Evolutionary conservation across 2,113 vertebrate species (phyloP), one percentile per base, ranked within the genome.

Genomic region (Tupaia tana): DNA sequence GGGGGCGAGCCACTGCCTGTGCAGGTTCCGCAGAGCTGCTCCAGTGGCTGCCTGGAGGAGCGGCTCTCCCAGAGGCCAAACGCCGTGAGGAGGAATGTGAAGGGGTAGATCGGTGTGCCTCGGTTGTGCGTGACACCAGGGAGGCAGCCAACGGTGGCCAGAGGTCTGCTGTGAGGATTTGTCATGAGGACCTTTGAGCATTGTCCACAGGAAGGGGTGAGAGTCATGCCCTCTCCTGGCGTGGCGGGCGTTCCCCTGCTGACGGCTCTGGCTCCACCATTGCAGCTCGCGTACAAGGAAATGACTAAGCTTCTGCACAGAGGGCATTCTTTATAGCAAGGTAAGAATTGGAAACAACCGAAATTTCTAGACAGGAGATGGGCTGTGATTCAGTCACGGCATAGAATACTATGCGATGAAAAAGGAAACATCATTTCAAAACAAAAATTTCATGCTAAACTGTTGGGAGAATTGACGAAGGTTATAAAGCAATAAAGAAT

Each of bases 311-410:
- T 6, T 81, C 31, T 43, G 27, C 61, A 43, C 43, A 66, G 61
- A 94, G 88, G 84, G 86, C 94, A 64, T 69, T 64, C 75, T 84
- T 82, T 86, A 73, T 90, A 82, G 78, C n/a, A 74, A 83, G 69
- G 9, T 89, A 43, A 90, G 84, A 93, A 87, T 14, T 88, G 96
- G 97, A 96, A 97, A 97, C 90, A 97, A 97, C 96, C 96, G 96
- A 97, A 95, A 74, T 95, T 97, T 95, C 94, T 94, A 95, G 14
- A 54, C 75, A 24, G 52, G 73, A 88, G 91, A 69, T 18, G 29
- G 74, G 63, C 80, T 95, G 3, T n/a, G 97, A 97, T 95, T 97
- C 95, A 96, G 74, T 94, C 56, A 24, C n/a, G 52, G 78, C 70
- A 64, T 67, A 58, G 80, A 74, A 86, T 64, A 63, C 52, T 86